phyloP scores from a whole-genome alignment of 2,797 vertebrate genomes.

The Diplodus sargus region DNA sequence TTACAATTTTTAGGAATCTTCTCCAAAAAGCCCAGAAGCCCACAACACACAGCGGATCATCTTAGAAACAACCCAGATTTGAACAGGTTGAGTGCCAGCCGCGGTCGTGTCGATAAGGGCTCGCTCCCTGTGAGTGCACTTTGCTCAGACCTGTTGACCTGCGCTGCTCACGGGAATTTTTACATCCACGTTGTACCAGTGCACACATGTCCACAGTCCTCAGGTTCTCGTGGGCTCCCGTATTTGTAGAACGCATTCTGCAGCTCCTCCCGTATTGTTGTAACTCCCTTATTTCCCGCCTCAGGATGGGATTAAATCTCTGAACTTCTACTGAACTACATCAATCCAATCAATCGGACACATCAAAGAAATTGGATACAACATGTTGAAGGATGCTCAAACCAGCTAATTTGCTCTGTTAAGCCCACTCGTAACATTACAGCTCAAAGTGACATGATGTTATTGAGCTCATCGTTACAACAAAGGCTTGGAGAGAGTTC shows the following conservation, averaged over 20 bases:
- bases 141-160: conserved; percentile 45
- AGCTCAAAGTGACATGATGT: background rate
- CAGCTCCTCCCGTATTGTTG: conserved; percentile 58
- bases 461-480: conserved; percentile 7
- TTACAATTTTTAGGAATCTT: background rate
- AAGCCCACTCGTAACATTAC: conserved; percentile 10
- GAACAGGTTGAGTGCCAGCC: background rate
- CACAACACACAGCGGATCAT: background rate
- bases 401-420: conserved; percentile 7
- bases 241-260: conserved; percentile 61
- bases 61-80: background rate
- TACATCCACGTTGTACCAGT: conserved; percentile 38
- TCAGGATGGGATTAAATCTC: conserved; percentile 58
- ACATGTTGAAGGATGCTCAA: background rate
- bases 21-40: background rate
- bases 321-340: conserved; percentile 62
- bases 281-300: conserved; percentile 50
- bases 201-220: conserved; percentile 44
- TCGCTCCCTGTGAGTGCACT: conserved; percentile 10
- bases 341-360: background rate
- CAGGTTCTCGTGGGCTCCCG: conserved; percentile 56
- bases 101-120: conserved; percentile 2
- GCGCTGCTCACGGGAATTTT: conserved; percentile 27
- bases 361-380: conserved; percentile 7
- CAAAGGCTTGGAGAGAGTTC: conserved; percentile 8